Percentiles rank a stretch among this genome's conserved stretches.
Evolutionary conservation across 2,888 invertebrate species (phyloP).

Genomic region (Thymelicus acteon): DNA sequence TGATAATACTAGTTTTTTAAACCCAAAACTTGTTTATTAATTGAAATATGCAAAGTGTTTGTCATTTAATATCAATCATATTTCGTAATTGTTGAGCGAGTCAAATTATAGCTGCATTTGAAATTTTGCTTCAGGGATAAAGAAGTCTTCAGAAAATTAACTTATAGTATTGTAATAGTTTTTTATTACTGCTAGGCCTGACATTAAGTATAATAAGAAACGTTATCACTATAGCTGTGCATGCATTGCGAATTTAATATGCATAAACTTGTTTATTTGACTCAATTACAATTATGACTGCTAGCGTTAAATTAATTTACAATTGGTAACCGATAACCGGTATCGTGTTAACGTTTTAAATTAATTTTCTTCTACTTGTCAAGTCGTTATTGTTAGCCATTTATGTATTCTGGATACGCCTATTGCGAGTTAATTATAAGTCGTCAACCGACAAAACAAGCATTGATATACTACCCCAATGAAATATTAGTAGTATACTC

Average conservation of each 20-base stretch:
- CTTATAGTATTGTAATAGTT: no score
- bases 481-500: no score
- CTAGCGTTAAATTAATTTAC: conserved; percentile 61
- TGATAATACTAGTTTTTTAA: no score
- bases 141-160: no score
- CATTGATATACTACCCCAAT: neutral
- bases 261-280: conserved; percentile 31
- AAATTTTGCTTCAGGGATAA: no score
- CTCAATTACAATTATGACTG: conserved; percentile 46
- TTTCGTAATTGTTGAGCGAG: no score
- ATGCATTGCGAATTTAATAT: conserved; percentile 24
- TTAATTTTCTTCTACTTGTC: conserved; percentile 78
- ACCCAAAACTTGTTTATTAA: no score
- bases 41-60: no score
- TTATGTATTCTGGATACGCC: conserved; percentile 71
- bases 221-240: neutral
- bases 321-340: conserved; percentile 56
- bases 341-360: conserved; percentile 62
- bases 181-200: no score
- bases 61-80: no score
- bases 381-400: conserved; percentile 69
- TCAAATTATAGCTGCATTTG: no score
- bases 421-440: conserved; percentile 69
- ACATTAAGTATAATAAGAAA: neutral
- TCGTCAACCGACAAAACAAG: conserved; percentile 11